Evolutionary conservation across 2,888 invertebrate genomes (phyloP).

Genomic region (Polydesmus complanatus): DNA sequence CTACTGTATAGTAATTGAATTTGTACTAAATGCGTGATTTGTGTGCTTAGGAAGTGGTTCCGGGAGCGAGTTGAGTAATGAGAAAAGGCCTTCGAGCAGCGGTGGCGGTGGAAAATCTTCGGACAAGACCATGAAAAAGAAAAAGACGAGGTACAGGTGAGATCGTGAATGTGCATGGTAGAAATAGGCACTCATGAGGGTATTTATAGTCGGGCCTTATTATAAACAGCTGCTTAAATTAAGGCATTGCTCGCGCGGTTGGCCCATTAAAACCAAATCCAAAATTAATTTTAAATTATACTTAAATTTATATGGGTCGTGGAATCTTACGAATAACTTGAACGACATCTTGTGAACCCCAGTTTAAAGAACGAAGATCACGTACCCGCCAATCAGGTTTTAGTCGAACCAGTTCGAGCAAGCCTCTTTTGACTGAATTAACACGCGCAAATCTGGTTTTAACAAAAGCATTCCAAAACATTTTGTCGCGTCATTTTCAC

Average conservation of each 20-base stretch:
- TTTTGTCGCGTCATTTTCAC: no score
- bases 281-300: conserved; percentile 21
- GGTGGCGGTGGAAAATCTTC: conserved; percentile 48
- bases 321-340: conserved; percentile 20
- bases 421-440: no score
- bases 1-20: no score
- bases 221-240: conserved; percentile 5
- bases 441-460: no score
- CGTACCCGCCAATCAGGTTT: no score
- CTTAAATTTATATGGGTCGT: conserved; percentile 7
- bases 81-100: neutral
- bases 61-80: neutral
- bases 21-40: neutral
- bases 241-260: conserved; percentile 17
- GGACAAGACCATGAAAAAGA: conserved; percentile 80
- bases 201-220: neutral
- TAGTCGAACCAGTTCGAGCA: no score
- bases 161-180: conserved; percentile 9
- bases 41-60: neutral
- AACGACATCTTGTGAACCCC: no score
- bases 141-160: conserved; percentile 63
- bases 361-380: no score
- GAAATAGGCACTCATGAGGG: no score
- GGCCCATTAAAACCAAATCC: conserved; percentile 14
- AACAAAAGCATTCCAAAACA: no score